A percentile compares a stretch with the other conserved stretches of the same genome.
These are phyloP conservation scores for Scrobipalpa atriplicella DNA, from an alignment of 2,888 invertebrate species.

Conservation along the genomic window DNA sequence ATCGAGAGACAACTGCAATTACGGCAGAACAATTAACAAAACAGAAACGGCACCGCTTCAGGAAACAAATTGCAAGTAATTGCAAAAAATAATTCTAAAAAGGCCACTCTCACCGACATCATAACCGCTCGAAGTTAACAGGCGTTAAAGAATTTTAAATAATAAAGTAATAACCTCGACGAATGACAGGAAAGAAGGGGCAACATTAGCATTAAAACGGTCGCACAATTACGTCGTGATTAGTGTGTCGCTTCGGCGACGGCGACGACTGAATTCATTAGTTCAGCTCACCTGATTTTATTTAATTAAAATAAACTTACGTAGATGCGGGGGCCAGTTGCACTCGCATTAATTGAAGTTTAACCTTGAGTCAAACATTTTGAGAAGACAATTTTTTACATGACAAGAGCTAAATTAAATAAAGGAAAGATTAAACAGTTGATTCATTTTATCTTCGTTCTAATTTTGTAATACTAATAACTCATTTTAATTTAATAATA, in stretches of 20 bases:
- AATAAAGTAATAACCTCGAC: slow-evolving; percentile 30
- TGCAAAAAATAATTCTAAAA: slow-evolving; percentile 8
- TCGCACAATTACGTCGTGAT: slow-evolving; percentile 77
- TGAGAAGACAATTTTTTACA: neutral
- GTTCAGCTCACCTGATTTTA: slow-evolving; percentile 82
- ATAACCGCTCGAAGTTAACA: slow-evolving; percentile 25
- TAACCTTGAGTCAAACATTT: neutral
- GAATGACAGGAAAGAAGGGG: slow-evolving; percentile 46
- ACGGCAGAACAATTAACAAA: slow-evolving; percentile 10
- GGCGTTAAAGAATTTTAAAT: slow-evolving; percentile 30
- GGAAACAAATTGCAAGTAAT: slow-evolving; percentile 19
- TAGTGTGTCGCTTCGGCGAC: slow-evolving; percentile 64
- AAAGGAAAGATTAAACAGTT: too few relatives aligned
- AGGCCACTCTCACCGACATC: slow-evolving; percentile 26
- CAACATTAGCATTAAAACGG: slow-evolving; percentile 74
- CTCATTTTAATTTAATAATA: too few relatives aligned
- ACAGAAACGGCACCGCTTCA: neutral
- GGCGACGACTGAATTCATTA: slow-evolving; percentile 77
- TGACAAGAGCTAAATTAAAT: neutral
- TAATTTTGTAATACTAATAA: too few relatives aligned
- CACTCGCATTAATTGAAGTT: neutral
- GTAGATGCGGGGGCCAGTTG: slow-evolving; percentile 30
- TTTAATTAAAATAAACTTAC: slow-evolving; percentile 69
- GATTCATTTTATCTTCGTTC: too few relatives aligned
- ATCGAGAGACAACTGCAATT: neutral